Evolutionary conservation across 2,888 invertebrate genomes (phyloP).

Genomic region (Ommatoiulus sabulosus): DNA sequence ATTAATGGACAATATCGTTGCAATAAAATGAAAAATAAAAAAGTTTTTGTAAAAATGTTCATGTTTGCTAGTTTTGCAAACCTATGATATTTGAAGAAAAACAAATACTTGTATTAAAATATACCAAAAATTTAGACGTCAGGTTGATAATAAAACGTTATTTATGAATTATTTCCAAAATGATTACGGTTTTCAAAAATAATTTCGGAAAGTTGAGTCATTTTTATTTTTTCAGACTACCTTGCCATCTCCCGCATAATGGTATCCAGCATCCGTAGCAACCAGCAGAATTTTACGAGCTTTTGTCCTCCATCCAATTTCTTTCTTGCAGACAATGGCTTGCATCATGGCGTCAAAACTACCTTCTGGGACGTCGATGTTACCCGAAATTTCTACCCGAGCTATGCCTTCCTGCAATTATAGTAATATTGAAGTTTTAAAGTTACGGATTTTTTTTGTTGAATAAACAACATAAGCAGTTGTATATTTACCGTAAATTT

Average conservation of each 20-base stretch:
- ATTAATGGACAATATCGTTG: no score
- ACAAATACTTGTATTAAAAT: neutral
- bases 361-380: constrained; percentile 76
- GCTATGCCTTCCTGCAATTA: neutral
- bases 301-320: constrained; percentile 95
- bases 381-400: constrained; percentile 69
- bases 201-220: neutral
- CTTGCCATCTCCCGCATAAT: constrained; percentile 99
- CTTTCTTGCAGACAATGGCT: constrained; percentile 87
- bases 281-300: constrained; percentile 94
- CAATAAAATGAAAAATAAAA: no score
- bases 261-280: constrained; percentile 98
- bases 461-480: neutral
- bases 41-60: no score
- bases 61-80: no score
- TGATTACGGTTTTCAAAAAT: no score
- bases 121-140: no score
- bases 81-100: no score
- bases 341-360: constrained; percentile 99
- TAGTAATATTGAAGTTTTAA: neutral
- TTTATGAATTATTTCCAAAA: no score
- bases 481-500: constrained; percentile 81
- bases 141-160: no score
- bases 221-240: constrained; percentile 62
- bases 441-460: no score